phyloP scores from a whole-genome alignment of 2,888 invertebrate genomes.

The Andrena chrysosceles region DNA sequence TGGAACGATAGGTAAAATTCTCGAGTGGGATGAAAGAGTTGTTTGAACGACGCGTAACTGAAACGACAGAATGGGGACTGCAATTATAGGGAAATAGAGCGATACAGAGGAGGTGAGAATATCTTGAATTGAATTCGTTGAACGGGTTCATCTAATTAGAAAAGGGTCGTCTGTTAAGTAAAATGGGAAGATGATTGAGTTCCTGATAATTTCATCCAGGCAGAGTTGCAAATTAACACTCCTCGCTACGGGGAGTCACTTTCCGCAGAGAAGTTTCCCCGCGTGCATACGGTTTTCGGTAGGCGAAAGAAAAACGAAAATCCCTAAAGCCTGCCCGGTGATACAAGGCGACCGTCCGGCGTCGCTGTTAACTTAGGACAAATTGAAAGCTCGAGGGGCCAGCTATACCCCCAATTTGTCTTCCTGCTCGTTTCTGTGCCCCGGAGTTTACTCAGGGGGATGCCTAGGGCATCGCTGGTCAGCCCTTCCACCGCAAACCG shows the following conservation, averaged over 20 bases:
- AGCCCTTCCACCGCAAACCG: constrained; percentile 17
- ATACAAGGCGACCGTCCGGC: constrained; percentile 29
- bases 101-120: background rate
- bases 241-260: constrained; percentile 23
- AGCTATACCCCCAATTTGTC: constrained; percentile 68
- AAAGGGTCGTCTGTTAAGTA: background rate
- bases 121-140: background rate
- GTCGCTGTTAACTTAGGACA: constrained; percentile 75
- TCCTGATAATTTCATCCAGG: background rate
- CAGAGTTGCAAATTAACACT: constrained; percentile 58
- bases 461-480: constrained; percentile 41
- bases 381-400: constrained; percentile 72
- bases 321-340: constrained; percentile 41
- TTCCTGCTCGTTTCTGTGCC: constrained; percentile 58
- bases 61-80: background rate
- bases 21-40: background rate
- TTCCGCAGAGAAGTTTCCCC: constrained; percentile 16
- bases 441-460: constrained; percentile 40
- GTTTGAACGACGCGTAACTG: background rate
- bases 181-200: background rate
- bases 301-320: constrained; percentile 59
- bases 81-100: background rate
- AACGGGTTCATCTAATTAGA: background rate
- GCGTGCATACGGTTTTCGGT: constrained; percentile 26
- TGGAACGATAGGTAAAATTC: constrained; percentile 15